Conservation (phyloP, 2,888 invertebrate species). For the Thera obeliscata region DNA sequence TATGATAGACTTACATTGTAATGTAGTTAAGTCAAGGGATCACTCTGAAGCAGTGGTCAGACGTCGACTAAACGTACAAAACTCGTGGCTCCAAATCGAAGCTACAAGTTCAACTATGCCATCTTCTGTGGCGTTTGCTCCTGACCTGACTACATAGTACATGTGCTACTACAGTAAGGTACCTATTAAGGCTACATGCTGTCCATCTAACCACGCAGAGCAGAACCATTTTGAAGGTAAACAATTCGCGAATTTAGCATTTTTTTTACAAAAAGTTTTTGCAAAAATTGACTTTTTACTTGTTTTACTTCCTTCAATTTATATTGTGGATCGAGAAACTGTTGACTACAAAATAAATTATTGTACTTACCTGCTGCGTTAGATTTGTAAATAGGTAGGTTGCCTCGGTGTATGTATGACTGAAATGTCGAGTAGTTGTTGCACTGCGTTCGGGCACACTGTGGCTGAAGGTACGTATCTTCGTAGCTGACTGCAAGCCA, state of each 20-base stretch:
- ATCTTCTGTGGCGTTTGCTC: constrained; percentile 2
- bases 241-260: no score
- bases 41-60: constrained; percentile 17
- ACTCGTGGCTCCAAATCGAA: not conserved
- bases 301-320: no score
- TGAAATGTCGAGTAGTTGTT: not conserved
- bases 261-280: no score
- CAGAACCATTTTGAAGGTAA: no score
- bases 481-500: constrained; percentile 41
- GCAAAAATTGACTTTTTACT: no score
- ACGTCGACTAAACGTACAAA: constrained; percentile 20
- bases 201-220: no score
- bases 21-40: not conserved
- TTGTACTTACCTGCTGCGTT: no score
- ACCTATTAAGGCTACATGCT: no score
- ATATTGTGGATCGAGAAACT: no score
- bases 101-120: not conserved
- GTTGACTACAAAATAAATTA: no score
- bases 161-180: not conserved
- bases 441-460: constrained; percentile 24
- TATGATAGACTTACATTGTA: constrained; percentile 20
- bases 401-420: no score
- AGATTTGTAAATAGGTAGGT: no score
- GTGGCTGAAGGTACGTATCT: constrained; percentile 45
- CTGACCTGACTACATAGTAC: constrained; percentile 25